Evolutionary conservation across 2,888 invertebrate genomes (phyloP).

Genomic region (Melanargia galathea): DNA sequence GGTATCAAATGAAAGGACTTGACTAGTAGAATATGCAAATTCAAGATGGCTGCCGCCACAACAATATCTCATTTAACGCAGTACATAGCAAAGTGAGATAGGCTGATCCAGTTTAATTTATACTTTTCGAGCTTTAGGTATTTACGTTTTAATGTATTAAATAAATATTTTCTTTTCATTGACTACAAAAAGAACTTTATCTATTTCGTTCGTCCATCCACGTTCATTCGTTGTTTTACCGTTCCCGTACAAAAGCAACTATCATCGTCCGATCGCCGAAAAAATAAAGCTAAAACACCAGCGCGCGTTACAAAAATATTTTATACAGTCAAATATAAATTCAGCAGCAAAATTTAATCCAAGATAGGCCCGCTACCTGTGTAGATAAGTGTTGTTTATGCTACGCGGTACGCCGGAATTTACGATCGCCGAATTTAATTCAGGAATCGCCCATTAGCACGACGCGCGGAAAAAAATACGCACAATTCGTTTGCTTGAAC

Average conservation of each 20-base stretch:
- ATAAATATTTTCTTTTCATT: not conserved
- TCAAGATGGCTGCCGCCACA: too few species aligned
- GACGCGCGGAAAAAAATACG: constrained; percentile 66
- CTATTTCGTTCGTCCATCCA: not conserved
- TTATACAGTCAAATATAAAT: constrained; percentile 38
- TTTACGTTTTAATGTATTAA: too few species aligned
- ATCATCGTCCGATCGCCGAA: constrained; percentile 17
- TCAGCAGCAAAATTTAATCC: constrained; percentile 54
- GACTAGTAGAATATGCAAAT: too few species aligned
- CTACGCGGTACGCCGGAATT: constrained; percentile 60
- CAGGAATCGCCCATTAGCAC: constrained; percentile 69
- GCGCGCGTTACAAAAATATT: constrained; percentile 23
- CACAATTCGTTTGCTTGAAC: constrained; percentile 68
- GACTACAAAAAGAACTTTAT: not conserved
- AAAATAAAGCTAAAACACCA: constrained; percentile 10
- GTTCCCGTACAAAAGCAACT: constrained; percentile 17
- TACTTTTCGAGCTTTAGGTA: too few species aligned
- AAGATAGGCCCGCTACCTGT: constrained; percentile 59
- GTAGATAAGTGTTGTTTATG: constrained; percentile 73
- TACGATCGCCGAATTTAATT: constrained; percentile 69
- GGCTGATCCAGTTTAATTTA: too few species aligned
- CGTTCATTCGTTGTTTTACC: constrained; percentile 7
- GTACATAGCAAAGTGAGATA: too few species aligned
- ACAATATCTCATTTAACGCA: too few species aligned
- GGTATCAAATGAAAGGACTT: too few species aligned